Conservation (phyloP, 2,888 invertebrate species). For the Julus scandinavius region DNA sequence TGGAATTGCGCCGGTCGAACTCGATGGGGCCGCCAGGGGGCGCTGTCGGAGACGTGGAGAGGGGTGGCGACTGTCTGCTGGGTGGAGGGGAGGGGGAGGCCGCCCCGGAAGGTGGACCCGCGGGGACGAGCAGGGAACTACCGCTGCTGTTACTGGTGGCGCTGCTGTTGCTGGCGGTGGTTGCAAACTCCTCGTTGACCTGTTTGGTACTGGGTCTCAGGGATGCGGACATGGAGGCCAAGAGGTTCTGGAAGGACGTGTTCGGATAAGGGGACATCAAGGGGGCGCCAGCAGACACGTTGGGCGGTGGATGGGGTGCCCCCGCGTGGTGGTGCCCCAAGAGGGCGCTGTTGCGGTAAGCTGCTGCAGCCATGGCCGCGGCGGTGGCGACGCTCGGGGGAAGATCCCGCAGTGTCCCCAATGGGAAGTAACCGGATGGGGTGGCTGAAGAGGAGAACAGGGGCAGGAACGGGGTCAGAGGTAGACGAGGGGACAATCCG, state of each 20-base stretch:
- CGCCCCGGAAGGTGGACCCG: constrained; percentile 68
- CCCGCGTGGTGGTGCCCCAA: constrained; percentile 57
- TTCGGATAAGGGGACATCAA: constrained; percentile 70
- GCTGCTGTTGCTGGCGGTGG: constrained; percentile 37
- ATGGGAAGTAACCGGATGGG: constrained; percentile 44
- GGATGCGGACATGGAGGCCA: constrained; percentile 81
- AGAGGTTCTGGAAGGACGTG: constrained; percentile 82
- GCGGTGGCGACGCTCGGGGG: constrained; percentile 52
- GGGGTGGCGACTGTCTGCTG: constrained; percentile 62
- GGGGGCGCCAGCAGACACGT: constrained; percentile 68
- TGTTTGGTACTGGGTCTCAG: constrained; percentile 64
- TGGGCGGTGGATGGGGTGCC: constrained; percentile 71
- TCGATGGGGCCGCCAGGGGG: constrained; percentile 69
- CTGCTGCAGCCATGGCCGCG: constrained; percentile 52
- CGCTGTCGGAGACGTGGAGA: constrained; percentile 46
- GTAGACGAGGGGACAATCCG: constrained; percentile 45
- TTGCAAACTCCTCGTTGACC: background rate
- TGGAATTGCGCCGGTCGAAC: constrained; percentile 84
- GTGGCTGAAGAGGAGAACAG: constrained; percentile 48
- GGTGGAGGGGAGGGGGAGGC: constrained; percentile 62
- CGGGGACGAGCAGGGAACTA: constrained; percentile 57
- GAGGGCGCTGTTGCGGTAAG: constrained; percentile 42
- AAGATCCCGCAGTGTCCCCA: constrained; percentile 49
- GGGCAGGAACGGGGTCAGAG: constrained; percentile 54
- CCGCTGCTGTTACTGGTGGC: constrained; percentile 46